Evolutionary conservation across 2,797 vertebrate species (phyloP).

Genomic region (Fistularia commersonii): DNA sequence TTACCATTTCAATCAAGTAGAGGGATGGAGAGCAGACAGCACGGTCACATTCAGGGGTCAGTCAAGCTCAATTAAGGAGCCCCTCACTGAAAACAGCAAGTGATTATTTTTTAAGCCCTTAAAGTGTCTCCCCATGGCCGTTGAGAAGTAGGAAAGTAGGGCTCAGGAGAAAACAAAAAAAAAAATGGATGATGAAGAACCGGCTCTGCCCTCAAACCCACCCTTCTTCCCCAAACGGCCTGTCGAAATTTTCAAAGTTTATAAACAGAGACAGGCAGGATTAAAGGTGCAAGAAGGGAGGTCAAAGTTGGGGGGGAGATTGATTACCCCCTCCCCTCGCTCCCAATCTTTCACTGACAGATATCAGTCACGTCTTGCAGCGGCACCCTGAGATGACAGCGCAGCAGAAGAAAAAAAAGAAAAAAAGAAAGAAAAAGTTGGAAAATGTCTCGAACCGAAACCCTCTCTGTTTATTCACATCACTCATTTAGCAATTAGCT

Average conservation of each 20-base stretch:
- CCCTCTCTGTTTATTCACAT: conserved; percentile 21
- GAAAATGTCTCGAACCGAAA: neutral
- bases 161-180: conserved; percentile 33
- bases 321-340: conserved; percentile 33
- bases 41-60: conserved; percentile 62
- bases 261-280: conserved; percentile 70
- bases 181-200: conserved; percentile 9
- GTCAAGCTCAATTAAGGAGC: conserved; percentile 68
- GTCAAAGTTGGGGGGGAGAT: conserved; percentile 48
- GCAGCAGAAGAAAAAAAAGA: too few species aligned
- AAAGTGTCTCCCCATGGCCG: conserved; percentile 58
- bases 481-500: conserved; percentile 20
- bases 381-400: conserved; percentile 23
- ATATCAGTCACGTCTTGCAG: conserved; percentile 47
- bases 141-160: conserved; percentile 55
- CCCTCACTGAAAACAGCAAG: conserved; percentile 48
- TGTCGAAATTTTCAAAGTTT: conserved; percentile 70
- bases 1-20: conserved; percentile 61
- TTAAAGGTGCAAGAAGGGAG: conserved; percentile 69
- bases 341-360: conserved; percentile 48
- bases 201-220: conserved; percentile 10
- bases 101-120: conserved; percentile 71
- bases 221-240: conserved; percentile 23
- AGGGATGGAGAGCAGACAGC: conserved; percentile 72
- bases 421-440: too few species aligned